phyloP scores from a whole-genome alignment of 1,140 invertebrate genomes.

The Nephila pilipes region DNA sequence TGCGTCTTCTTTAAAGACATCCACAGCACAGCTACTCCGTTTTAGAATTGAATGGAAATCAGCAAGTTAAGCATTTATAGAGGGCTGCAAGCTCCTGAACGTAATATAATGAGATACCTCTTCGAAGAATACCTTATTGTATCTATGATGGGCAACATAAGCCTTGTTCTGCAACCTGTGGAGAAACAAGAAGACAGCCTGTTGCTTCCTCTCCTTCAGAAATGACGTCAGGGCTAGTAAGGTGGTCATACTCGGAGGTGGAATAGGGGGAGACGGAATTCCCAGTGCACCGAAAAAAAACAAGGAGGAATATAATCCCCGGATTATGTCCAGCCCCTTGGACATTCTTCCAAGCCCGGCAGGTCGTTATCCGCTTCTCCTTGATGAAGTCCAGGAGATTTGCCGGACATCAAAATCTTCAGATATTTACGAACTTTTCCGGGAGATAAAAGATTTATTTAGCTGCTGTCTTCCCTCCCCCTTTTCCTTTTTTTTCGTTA shows the following conservation, averaged over 20 bases:
- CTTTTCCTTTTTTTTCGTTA: slow-evolving; percentile 31
- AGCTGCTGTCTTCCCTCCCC: background rate
- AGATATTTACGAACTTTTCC: slow-evolving; percentile 76
- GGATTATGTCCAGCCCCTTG: slow-evolving; percentile 74
- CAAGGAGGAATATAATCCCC: slow-evolving; percentile 75
- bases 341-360: slow-evolving; percentile 67
- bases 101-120: background rate
- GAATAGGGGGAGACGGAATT: slow-evolving; percentile 23
- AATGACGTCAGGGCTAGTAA: slow-evolving; percentile 51
- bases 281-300: slow-evolving; percentile 66
- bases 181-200: slow-evolving; percentile 27
- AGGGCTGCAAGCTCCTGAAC: background rate
- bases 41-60: background rate
- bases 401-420: slow-evolving; percentile 76
- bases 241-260: background rate
- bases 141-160: background rate
- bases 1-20: no score
- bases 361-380: slow-evolving; percentile 75
- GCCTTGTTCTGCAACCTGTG: slow-evolving; percentile 25
- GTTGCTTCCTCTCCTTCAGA: slow-evolving; percentile 52
- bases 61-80: background rate
- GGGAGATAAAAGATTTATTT: slow-evolving; percentile 76
- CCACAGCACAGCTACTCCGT: background rate
- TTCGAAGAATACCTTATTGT: background rate
- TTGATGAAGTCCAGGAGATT: slow-evolving; percentile 74